phyloP scores from a whole-genome alignment of 2,888 invertebrate species.

The Tetranychus truncatus region DNA sequence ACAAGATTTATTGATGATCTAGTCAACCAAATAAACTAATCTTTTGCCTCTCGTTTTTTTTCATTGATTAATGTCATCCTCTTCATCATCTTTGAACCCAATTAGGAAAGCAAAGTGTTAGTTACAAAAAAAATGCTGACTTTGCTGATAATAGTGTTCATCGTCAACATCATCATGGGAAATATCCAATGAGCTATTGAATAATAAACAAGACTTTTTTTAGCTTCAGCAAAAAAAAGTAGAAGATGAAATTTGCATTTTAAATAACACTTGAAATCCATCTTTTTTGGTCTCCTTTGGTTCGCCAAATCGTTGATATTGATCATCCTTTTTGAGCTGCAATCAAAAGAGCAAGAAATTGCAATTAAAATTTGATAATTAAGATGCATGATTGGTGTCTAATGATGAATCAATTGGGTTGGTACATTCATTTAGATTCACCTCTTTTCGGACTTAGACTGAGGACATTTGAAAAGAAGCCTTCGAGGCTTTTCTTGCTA shows the following conservation, averaged over 20 bases:
- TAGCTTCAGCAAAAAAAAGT: neutral
- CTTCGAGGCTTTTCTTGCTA: neutral
- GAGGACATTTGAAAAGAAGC: neutral
- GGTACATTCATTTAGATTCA: neutral
- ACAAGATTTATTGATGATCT: neutral
- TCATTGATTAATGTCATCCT: neutral
- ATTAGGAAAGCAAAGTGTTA: too few species aligned
- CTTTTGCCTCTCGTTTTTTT: neutral
- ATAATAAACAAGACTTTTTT: neutral
- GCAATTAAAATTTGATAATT: neutral
- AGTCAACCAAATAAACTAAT: neutral
- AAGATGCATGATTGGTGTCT: neutral
- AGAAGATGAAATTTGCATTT: neutral
- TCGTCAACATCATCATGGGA: neutral
- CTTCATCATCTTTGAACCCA: too few species aligned
- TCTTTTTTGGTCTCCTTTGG: too few species aligned
- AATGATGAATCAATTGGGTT: neutral
- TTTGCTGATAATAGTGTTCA: neutral
- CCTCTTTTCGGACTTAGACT: neutral
- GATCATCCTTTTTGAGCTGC: too few species aligned
- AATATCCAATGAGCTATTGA: neutral
- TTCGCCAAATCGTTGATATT: too few species aligned
- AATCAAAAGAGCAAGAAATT: too few species aligned
- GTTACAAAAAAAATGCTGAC: neutral
- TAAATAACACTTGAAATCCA: neutral